Percentiles rank a stretch among this genome's conserved stretches.
phyloP scores from a whole-genome alignment of 2,888 invertebrate species.

The Chloroclysta siterata region DNA sequence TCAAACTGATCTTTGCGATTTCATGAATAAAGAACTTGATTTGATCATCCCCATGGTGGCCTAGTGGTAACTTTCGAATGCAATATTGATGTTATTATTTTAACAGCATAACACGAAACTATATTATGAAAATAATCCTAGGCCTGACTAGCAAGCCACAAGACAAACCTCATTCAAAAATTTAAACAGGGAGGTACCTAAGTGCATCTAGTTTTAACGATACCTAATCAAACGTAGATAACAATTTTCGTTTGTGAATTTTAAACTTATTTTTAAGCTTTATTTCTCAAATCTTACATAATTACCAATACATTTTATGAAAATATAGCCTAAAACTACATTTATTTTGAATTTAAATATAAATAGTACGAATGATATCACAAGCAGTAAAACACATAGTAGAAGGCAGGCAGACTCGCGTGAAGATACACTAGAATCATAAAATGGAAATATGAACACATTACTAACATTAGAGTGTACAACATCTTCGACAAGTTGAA shows the following conservation, averaged over 20 bases:
- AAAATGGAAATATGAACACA: conserved; percentile 42
- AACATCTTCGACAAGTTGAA: conserved; percentile 37
- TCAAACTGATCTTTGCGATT: background rate
- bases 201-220: no score
- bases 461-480: conserved; percentile 36
- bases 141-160: no score
- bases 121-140: no score
- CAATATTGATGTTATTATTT: no score
- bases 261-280: conserved; percentile 13
- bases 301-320: conserved; percentile 15
- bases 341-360: background rate
- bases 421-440: conserved; percentile 42
- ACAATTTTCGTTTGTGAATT: background rate
- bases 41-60: background rate
- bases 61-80: no score
- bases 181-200: no score
- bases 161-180: no score
- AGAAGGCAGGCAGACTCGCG: conserved; percentile 39
- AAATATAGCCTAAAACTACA: background rate
- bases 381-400: conserved; percentile 43
- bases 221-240: no score
- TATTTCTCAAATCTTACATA: conserved; percentile 15
- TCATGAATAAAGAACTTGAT: background rate
- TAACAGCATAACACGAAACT: no score
- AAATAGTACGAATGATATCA: conserved; percentile 15